A percentile compares a stretch with the other conserved stretches of the same genome.
phyloP scores from a whole-genome alignment of 2,888 invertebrate species.

The Meiosimyza decipiens region DNA sequence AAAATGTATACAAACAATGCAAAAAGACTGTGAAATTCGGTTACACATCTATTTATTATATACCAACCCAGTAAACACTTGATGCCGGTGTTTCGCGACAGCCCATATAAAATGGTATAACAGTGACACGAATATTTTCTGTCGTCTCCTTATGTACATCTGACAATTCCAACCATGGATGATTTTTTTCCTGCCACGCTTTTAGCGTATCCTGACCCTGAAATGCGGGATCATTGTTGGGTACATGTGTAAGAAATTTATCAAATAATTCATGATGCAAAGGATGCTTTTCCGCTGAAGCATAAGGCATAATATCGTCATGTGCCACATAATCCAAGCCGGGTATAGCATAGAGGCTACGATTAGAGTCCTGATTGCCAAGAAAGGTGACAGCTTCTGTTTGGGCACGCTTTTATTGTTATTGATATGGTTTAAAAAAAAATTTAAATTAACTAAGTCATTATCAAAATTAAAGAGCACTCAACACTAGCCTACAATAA shows the following conservation, averaged over 20 bases:
- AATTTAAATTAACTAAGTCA: neutral
- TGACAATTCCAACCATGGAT: constrained; percentile 95
- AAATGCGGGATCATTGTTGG: constrained; percentile 87
- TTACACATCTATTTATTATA: neutral
- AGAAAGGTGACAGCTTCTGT: constrained; percentile 97
- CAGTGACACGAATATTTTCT: constrained; percentile 87
- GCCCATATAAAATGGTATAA: constrained; percentile 99
- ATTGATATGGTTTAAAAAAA: constrained; percentile 1
- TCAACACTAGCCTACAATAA: too few species aligned
- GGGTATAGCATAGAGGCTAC: constrained; percentile 95
- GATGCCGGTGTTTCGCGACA: constrained; percentile 91
- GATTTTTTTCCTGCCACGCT: constrained; percentile 97
- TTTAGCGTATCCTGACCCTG: constrained; percentile 88
- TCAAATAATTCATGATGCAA: constrained; percentile 96
- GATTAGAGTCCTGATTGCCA: constrained; percentile 94
- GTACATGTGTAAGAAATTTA: constrained; percentile 86
- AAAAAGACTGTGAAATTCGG: neutral
- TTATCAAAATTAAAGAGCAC: too few species aligned
- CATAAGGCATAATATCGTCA: constrained; percentile 96
- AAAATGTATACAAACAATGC: constrained; percentile 46
- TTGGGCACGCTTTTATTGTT: constrained; percentile 80
- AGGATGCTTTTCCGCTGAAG: constrained; percentile 84
- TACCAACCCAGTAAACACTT: constrained; percentile 81
- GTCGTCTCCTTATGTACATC: constrained; percentile 98
- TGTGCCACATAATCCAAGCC: constrained; percentile 98